phyloP scores from a whole-genome alignment of 2,797 vertebrate genomes.

The Cygnus olor region DNA sequence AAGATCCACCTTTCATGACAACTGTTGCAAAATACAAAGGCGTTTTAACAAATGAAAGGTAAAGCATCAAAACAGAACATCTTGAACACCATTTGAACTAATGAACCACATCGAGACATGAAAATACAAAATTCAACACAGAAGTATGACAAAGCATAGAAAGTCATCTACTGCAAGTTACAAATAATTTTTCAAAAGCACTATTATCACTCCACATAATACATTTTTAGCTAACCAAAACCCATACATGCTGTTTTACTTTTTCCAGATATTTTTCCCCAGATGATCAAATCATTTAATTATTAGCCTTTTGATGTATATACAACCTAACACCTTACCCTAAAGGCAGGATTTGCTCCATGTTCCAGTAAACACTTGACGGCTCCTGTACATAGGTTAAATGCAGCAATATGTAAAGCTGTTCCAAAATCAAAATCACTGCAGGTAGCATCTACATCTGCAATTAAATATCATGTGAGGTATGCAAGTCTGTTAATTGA shows the following conservation, averaged over 20 bases:
- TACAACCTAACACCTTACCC: constrained; percentile 79
- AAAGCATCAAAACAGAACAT: not conserved
- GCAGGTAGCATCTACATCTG: constrained; percentile 97
- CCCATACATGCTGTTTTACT: not conserved
- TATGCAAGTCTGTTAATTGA: not conserved
- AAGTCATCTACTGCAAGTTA: not conserved
- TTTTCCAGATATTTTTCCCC: not conserved
- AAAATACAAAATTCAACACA: not conserved
- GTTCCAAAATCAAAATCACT: constrained; percentile 99
- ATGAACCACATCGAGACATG: not conserved
- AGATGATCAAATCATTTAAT: not conserved
- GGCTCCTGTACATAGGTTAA: constrained; percentile 92
- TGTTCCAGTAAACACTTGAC: constrained; percentile 92
- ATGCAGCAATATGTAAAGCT: constrained; percentile 94
- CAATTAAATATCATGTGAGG: constrained; percentile 68
- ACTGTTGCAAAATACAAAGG: not conserved
- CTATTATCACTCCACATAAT: not conserved
- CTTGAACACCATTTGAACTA: not conserved
- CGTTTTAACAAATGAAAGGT: not conserved
- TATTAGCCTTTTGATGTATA: not conserved
- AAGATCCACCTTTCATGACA: not conserved
- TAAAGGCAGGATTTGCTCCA: constrained; percentile 95
- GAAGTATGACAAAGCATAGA: not conserved
- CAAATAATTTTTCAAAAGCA: not conserved
- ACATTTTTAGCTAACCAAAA: not conserved